Percentiles rank a stretch among this genome's conserved stretches.
Conservation (phyloP, 2,113 vertebrate species). For the Acrocephalus kingi region DNA sequence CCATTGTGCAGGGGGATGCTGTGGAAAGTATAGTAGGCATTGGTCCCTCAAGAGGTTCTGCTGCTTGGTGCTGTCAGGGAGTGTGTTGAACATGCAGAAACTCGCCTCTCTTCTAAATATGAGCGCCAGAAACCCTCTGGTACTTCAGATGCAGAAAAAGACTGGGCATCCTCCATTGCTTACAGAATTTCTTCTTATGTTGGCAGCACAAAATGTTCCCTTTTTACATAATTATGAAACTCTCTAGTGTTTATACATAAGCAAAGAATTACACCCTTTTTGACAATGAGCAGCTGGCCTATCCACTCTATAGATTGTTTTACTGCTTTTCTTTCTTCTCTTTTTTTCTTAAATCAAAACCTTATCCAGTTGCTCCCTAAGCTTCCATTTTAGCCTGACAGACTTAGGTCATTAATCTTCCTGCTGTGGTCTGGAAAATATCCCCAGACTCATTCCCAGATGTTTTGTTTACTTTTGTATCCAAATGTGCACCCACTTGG, state of each 20-base stretch:
- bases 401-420: slow-evolving; percentile 49
- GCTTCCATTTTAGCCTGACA: slow-evolving; percentile 47
- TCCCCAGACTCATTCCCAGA: slow-evolving; percentile 33
- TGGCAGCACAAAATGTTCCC: slow-evolving; percentile 66
- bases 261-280: slow-evolving; percentile 48
- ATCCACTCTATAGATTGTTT: slow-evolving; percentile 58
- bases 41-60: neutral
- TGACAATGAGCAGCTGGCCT: slow-evolving; percentile 56
- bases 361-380: neutral
- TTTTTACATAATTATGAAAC: slow-evolving; percentile 55
- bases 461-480: slow-evolving; percentile 51
- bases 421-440: slow-evolving; percentile 56
- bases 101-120: neutral
- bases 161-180: slow-evolving; percentile 39
- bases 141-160: slow-evolving; percentile 42
- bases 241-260: slow-evolving; percentile 52
- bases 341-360: slow-evolving; percentile 58
- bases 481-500: slow-evolving; percentile 38
- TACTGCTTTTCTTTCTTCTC: slow-evolving; percentile 6
- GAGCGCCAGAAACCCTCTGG: slow-evolving; percentile 24
- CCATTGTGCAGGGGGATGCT: neutral
- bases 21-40: neutral
- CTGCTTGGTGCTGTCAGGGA: neutral
- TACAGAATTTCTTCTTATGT: slow-evolving; percentile 28
- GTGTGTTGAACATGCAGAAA: neutral